Conservation (phyloP, 2,888 invertebrate genomes). For the Callosobruchus maculatus region DNA sequence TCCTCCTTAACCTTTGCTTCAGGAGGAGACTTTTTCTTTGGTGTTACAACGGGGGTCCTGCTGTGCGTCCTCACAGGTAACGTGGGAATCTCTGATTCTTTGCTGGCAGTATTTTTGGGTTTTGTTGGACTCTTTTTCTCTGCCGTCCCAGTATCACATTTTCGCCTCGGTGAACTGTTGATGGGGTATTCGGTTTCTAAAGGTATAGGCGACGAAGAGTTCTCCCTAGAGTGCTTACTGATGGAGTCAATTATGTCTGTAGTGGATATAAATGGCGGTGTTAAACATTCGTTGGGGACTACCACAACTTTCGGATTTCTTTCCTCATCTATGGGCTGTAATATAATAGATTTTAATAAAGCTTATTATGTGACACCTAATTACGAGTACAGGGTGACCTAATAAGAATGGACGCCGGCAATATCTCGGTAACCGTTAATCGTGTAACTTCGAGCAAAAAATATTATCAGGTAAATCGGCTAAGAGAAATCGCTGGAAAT, state of each 20-base stretch:
- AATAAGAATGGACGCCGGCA: too few species aligned
- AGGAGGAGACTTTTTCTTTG: not conserved
- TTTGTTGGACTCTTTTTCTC: too few species aligned
- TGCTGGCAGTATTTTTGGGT: not conserved
- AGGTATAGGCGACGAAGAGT: not conserved
- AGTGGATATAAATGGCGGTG: not conserved
- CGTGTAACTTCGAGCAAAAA: too few species aligned
- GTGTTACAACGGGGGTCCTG: not conserved
- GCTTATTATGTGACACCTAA: too few species aligned
- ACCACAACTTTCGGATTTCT: not conserved
- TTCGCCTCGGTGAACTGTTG: not conserved
- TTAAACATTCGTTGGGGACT: not conserved
- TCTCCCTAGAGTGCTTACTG: not conserved
- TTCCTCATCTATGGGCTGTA: not conserved
- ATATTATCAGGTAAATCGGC: too few species aligned
- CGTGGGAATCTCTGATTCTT: not conserved
- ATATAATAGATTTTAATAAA: not conserved
- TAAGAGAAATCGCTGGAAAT: too few species aligned
- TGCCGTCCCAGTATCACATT: too few species aligned
- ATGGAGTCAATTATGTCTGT: not conserved
- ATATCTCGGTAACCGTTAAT: too few species aligned
- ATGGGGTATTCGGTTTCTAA: not conserved
- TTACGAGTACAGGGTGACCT: too few species aligned
- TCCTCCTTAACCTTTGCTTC: not conserved
- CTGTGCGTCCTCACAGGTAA: not conserved